Evolutionary conservation across 2,113 vertebrate species (phyloP).

Genomic region (Burhinus oedicnemus): DNA sequence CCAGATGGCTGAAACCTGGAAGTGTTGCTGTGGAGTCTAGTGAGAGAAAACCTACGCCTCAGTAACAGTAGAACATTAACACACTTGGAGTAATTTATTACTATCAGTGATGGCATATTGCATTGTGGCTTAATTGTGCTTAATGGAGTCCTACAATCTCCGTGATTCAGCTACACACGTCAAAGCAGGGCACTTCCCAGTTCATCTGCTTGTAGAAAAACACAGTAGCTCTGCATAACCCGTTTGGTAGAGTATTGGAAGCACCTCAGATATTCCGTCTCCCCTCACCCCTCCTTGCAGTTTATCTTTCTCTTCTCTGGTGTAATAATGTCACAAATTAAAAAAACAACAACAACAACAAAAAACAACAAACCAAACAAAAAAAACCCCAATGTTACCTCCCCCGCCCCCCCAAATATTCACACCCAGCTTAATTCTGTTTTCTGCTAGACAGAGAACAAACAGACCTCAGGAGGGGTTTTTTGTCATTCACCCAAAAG

Average conservation of each 20-base stretch:
- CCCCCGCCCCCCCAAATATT: not conserved
- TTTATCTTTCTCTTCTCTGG: not conserved
- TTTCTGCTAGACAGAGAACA: not conserved
- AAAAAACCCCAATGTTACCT: not conserved
- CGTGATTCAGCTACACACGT: not conserved
- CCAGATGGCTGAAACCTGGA: constrained; percentile 9
- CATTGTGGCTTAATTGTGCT: not conserved
- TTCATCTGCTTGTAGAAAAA: not conserved
- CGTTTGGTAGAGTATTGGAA: not conserved
- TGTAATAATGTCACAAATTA: not conserved
- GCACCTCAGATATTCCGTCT: not conserved
- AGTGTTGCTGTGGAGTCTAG: constrained; percentile 9
- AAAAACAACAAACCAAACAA: not conserved
- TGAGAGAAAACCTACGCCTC: not conserved
- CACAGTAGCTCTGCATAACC: not conserved
- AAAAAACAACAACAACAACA: not conserved
- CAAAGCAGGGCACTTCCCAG: not conserved
- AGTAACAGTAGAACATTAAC: not conserved
- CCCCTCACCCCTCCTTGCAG: not conserved
- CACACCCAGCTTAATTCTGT: not conserved
- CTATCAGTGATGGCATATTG: not conserved
- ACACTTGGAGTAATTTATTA: not conserved
- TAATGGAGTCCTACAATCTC: not conserved
- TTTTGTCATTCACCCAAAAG: not conserved
- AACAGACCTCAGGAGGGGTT: not conserved